phyloP scores from a whole-genome alignment of 2,888 invertebrate genomes.

The Chouioia cunea region DNA sequence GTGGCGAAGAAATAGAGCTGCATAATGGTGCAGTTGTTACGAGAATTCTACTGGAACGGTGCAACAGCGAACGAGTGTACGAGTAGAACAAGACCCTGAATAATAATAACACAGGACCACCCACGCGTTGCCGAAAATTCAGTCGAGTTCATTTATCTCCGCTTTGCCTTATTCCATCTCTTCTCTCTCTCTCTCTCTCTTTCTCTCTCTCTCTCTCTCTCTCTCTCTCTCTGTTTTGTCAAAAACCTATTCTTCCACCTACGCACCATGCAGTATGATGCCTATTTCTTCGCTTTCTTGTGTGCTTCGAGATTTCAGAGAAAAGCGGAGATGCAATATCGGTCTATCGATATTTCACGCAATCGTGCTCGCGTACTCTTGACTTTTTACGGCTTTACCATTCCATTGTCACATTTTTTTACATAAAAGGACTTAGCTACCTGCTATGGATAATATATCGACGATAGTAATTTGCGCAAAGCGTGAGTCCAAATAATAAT shows the following conservation, averaged over 20 bases:
- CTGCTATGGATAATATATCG: too few species aligned
- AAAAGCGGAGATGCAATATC: slow-evolving; percentile 13
- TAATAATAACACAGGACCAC: slow-evolving; percentile 21
- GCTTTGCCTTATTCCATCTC: too few species aligned
- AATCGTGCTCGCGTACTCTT: too few species aligned
- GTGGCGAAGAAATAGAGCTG: too few species aligned
- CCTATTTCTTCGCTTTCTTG: not conserved
- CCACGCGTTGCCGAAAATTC: slow-evolving; percentile 52
- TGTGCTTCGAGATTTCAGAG: slow-evolving; percentile 3
- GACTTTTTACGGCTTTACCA: too few species aligned
- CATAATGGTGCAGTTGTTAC: too few species aligned
- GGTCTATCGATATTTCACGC: too few species aligned
- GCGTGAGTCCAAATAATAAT: too few species aligned
- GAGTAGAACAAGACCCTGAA: slow-evolving; percentile 21
- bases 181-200: slow-evolving; percentile 24
- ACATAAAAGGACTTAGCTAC: too few species aligned
- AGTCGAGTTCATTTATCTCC: slow-evolving; percentile 52
- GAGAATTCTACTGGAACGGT: not conserved
- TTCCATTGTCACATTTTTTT: too few species aligned
- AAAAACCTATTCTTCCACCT: slow-evolving; percentile 54
- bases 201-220: slow-evolving; percentile 21
- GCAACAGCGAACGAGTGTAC: not conserved
- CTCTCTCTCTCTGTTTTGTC: slow-evolving; percentile 49
- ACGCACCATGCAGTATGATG: slow-evolving; percentile 42
- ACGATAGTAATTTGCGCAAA: too few species aligned